A percentile compares a stretch with the other conserved stretches of the same genome.
Conservation (phyloP, 2,888 invertebrate species). For the Eutolmus rufibarbis region DNA sequence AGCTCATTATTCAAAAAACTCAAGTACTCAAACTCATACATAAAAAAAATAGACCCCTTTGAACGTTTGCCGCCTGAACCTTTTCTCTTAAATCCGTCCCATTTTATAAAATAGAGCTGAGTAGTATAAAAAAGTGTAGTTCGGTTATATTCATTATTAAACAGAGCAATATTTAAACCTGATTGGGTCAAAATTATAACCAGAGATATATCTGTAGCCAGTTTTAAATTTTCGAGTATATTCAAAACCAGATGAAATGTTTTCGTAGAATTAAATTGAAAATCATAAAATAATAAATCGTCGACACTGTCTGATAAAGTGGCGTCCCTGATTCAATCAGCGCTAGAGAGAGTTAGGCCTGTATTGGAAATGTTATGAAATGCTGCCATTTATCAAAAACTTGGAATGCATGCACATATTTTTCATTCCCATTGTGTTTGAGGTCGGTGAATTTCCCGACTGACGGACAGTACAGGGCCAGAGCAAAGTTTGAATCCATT, state of each 20-base stretch:
- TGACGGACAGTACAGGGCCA: slow-evolving; percentile 13
- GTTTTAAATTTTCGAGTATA: neutral
- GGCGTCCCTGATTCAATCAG: neutral
- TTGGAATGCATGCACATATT: neutral
- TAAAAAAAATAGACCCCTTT: too few relatives aligned
- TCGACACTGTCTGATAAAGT: neutral
- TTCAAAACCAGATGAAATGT: neutral
- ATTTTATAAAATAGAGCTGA: neutral
- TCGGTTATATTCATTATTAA: neutral
- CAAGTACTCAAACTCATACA: too few relatives aligned
- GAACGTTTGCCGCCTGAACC: too few relatives aligned
- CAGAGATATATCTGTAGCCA: neutral
- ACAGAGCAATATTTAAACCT: neutral
- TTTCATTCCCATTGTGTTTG: neutral
- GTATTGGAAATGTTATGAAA: neutral
- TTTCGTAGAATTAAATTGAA: neutral
- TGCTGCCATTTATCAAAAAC: neutral
- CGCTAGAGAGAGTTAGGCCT: neutral
- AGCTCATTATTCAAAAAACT: too few relatives aligned
- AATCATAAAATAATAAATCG: neutral
- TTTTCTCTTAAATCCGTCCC: too few relatives aligned
- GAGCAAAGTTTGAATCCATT: slow-evolving; percentile 24
- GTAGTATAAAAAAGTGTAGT: neutral
- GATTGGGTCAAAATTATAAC: neutral
- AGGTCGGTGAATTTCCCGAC: slow-evolving; percentile 6